Evolutionary conservation across 2,113 vertebrate genomes (phyloP), one percentile per base, ranked within the genome.

Genomic region (Eulemur macaco): DNA sequence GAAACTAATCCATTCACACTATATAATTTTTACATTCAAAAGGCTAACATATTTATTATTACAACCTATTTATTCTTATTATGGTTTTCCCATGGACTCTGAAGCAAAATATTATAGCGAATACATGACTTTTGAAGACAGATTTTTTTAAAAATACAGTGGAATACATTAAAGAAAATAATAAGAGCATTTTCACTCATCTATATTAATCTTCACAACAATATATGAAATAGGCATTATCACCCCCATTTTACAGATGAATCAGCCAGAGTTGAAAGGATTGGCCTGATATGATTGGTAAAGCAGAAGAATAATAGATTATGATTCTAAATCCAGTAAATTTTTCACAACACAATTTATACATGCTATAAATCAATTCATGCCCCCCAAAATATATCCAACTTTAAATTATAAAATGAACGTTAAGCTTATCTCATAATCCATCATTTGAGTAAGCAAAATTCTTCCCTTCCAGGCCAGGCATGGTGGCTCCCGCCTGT

Each of bases 301-400:
- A 82, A 73, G 39, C 14, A 23, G 21, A 15, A 87, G 6, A 64
- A 60, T 92, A 54, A 73, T 14, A 4, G 71, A 86, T 60, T 66
- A 93, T 47, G 7, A 90, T 84, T 91, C 18, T 87, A 93, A 95
- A 58, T 66, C 34, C 64, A 83, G 80, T 71, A 82, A 56, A 63
- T 56, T 76, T 94, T 86, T 88, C 39, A 68, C 42, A 97, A 91
- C 34, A 92, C 14, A 90, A 71, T 84, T 90, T 71, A 93, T 58
- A 69, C 8, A 89, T 9, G 45, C 39, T 68, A 8, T 76, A 73
- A 95, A 60, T 91, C 54, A 95, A 74, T 47, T 54, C 3, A 34
- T 45, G 23, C 4, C 31, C 37, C 39, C 18, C 84, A 37, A 58
- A 83, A 90, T 12, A 64, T 77, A 56, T 68, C 89, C 37, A 77